Base-by-base conservation (phyloP, 2,888 invertebrate species). In the Lasioglossum oenotherae region DNA sequence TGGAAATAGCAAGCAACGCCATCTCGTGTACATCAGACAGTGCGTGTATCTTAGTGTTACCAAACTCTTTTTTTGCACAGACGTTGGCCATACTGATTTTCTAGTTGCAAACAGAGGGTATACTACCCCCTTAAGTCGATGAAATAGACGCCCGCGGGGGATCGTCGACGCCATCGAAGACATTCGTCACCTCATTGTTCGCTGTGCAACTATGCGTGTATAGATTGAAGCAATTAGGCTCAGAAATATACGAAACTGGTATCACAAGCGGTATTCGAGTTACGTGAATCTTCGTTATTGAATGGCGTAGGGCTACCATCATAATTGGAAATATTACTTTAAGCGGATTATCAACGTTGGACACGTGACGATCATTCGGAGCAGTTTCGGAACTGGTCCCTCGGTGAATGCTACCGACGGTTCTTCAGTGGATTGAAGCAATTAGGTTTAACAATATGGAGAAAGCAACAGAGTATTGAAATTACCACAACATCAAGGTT, bases 121-220 rank as follows among this genome's bases (percentile, higher is more conserved):
- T n/a, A n/a, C n/a, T n/a, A n/a, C n/a, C n/a, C n/a, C n/a, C n/a
- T n/a, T n/a, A 93, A 93, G 92, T 90, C 91, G 88, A 90, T 89
- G 84, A 87, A 89, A 89, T 88, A 71, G 80, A 76, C 84, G 74
- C 82, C 67, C 64, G 81, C 85, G 87, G 85, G 88, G 87, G 84
- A 76, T 81, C 81, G 81, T 78, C 80, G 87, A 35, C 76, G 73
- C 72, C 81, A 80, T 67, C 88, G 69, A 91, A 90, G 91, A 92
- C 92, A 94, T 94, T 94, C 94, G 93, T 94, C 93, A 93, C 92
- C 91, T 92, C 93, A 93, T 94, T 94, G 93, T 94, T 93, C 92
- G 86, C 80, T 83, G 82, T 84, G 44, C 80, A 87, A 89, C 87
- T 88, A 91, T 92, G 90, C 80, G 91, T 91, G 80, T 71, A 86